These are phyloP conservation scores for Pongo abelii DNA, from an alignment of 2,113 vertebrate species.

Conservation along the genomic window DNA sequence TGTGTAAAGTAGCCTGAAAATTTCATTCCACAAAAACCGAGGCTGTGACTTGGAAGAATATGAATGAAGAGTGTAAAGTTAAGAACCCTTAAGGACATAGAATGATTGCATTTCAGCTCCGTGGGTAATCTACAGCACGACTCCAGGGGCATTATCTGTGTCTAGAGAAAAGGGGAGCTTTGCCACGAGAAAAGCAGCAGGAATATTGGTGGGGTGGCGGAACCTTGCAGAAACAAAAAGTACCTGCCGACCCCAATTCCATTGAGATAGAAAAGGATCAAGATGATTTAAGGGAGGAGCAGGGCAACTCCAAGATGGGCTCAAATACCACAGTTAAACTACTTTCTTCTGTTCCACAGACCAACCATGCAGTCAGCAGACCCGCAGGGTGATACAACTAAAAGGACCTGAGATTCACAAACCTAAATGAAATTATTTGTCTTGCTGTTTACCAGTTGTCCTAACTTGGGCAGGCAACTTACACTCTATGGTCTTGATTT, in stretches of 20 bases:
- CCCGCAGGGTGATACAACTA: fast-evolving
- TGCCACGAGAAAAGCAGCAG: background rate
- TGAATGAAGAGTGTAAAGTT: background rate
- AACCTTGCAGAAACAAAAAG: background rate
- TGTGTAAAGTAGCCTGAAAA: background rate
- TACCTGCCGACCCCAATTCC: background rate
- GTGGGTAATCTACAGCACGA: fast-evolving
- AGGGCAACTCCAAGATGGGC: background rate
- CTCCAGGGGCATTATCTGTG: too few species aligned
- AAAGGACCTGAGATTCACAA: background rate
- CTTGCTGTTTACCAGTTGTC: background rate
- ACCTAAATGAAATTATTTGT: background rate
- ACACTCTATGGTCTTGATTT: background rate
- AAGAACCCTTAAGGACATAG: background rate
- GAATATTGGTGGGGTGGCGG: too few species aligned
- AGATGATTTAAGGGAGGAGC: background rate
- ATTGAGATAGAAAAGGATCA: background rate
- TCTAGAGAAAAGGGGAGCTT: background rate
- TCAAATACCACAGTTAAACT: background rate
- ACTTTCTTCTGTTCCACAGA: background rate
- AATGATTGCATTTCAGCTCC: background rate
- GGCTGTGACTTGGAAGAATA: background rate
- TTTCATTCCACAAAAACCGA: fast-evolving
- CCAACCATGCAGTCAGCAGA: too few species aligned
- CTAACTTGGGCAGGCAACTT: background rate